phyloP scores from a whole-genome alignment of 2,888 invertebrate genomes.

The Bibio marci region DNA sequence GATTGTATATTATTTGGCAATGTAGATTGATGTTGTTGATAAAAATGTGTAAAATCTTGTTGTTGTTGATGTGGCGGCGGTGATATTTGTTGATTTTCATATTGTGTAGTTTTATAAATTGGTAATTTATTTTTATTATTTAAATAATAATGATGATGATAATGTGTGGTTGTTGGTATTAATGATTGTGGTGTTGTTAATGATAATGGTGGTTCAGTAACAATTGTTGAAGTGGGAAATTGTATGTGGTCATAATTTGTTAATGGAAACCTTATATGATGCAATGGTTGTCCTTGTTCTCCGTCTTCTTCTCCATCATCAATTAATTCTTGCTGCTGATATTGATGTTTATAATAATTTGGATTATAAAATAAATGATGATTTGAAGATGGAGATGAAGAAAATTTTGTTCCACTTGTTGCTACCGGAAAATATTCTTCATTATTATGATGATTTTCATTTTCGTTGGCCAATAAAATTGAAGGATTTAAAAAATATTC shows the following conservation, averaged over 20 bases:
- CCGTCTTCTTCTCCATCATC: background rate
- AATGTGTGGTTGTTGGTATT: slow-evolving; percentile 21
- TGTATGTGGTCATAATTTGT: slow-evolving; percentile 4
- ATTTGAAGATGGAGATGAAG: too few species aligned
- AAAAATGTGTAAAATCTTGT: slow-evolving; percentile 18
- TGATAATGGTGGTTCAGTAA: too few species aligned
- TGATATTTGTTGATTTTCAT: slow-evolving; percentile 1
- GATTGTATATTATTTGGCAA: slow-evolving; percentile 18
- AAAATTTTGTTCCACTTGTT: too few species aligned
- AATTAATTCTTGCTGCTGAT: background rate
- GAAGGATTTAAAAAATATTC: slow-evolving; percentile 18
- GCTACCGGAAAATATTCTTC: too few species aligned
- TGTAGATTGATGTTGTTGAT: slow-evolving; percentile 18
- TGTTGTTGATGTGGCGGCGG: slow-evolving; percentile 14
- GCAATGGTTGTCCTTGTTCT: too few species aligned
- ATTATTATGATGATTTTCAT: slow-evolving; percentile 7
- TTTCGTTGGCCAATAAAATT: background rate
- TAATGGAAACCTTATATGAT: too few species aligned
- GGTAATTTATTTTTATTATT: slow-evolving; percentile 12
- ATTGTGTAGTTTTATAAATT: slow-evolving; percentile 3
- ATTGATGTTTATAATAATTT: background rate
- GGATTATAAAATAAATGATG: background rate
- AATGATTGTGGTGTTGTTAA: background rate
- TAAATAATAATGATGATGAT: slow-evolving; percentile 29
- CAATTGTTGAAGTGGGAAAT: background rate